Evolutionary conservation across 2,113 vertebrate genomes (phyloP).

Genomic region (Numenius arquata): DNA sequence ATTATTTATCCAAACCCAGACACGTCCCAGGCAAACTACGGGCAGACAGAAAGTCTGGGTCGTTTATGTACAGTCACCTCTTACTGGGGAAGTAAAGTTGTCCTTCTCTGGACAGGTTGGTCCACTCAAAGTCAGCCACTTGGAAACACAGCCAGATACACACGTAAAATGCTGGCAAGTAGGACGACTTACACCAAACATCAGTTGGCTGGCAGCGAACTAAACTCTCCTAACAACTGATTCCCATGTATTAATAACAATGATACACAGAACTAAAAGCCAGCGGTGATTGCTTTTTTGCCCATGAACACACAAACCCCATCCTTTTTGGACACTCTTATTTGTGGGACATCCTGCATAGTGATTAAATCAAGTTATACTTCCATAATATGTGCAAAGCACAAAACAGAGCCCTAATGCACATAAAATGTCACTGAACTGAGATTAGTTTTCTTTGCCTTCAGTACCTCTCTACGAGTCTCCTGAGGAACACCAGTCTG

Average conservation of each 20-base stretch:
- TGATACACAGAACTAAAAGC: not conserved
- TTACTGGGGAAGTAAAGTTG: not conserved
- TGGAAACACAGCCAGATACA: not conserved
- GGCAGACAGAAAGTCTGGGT: conserved; percentile 9
- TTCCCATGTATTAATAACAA: not conserved
- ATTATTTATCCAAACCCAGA: not conserved
- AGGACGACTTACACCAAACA: not conserved
- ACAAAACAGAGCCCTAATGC: not conserved
- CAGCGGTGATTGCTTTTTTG: not conserved
- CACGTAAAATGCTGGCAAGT: not conserved
- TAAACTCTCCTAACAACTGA: not conserved
- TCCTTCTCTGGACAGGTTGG: not conserved
- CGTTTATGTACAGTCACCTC: not conserved
- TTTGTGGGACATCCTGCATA: not conserved
- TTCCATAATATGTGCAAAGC: not conserved
- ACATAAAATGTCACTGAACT: not conserved
- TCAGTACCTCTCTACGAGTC: not conserved
- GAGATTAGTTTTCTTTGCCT: not conserved
- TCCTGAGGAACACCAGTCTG: not conserved
- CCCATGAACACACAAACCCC: not conserved
- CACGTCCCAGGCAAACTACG: not conserved
- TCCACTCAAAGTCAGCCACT: not conserved
- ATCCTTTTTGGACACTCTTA: not conserved
- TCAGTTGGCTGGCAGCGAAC: not conserved
- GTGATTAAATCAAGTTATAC: not conserved